Base-by-base conservation (phyloP, 92 coral and sea anemone genomes). In the Porites lobata region DNA sequence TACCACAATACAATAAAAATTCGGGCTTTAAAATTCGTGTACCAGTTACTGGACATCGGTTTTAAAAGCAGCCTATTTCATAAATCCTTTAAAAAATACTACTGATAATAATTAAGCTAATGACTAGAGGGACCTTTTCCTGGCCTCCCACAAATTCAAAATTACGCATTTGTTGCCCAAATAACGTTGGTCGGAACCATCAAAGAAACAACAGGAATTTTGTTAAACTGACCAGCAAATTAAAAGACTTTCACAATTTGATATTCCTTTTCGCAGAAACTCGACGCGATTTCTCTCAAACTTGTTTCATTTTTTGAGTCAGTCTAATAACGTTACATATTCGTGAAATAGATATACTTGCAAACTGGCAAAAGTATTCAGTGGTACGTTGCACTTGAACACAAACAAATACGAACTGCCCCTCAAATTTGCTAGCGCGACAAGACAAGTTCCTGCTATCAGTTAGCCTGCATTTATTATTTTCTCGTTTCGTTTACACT, bases 171-270 rank as follows among this genome's bases (percentile, higher is more conserved):
- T 21, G 32, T 14, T 38, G 3, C 75, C 14, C 10, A 32, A 62
- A 62, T 77, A 50, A 50, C 61, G 43, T 84, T 38, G 21, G 65
- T 51, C 87, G 87, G 87, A 84, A 73, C 51, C 87, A 20, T 84
- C 80, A 84, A 73, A 84, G 81, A 17, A 50, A 47, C 13, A 50
- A 47, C 22, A 43, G 43, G 80, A 69, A 72, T 22, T 83, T 58
- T n/a, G 58, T 54, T 18, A 56, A 69, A 74, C 19, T 47, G 77
- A 82, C 65, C 75, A 69, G 57, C 56, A 43, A 50, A 70, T 82
- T 57, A 43, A 64, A 47, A 20, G 62, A 26, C 65, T 24, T 57
- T 43, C 66, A 58, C 15, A 56, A 53, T 57, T 77, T 15, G 51
- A 26, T 10, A 53, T 75, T 26, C 26, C 15, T 26, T n/a, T 20